Base-by-base conservation (phyloP, 2,888 invertebrate species). In the Amblyjoppa proteus region DNA sequence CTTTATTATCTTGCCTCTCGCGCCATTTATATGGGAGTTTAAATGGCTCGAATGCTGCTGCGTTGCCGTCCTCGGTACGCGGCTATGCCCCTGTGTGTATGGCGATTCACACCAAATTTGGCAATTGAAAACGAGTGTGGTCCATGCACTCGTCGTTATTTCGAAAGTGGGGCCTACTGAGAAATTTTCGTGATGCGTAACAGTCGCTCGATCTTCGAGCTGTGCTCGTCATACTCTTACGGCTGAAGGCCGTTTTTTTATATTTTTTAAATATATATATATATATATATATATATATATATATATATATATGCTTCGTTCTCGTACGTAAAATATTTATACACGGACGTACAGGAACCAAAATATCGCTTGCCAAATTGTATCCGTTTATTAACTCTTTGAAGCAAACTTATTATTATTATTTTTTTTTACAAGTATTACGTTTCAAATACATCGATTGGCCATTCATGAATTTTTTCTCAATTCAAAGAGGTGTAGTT, bases 81-180 rank as follows among this genome's bases (percentile, higher is more conserved):
- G 16, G 25, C 38, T 5, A 25, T 34, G 31, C 31, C 51, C 16
- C 7, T 9, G 28, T 16, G 53, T 69, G 58, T 69, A 73, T 76
- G 73, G 61, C 73, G 83, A 83, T 85, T 85, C 85, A 83, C 53
- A 75, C 85, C 85, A 85, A 85, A 85, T 85, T 83, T 85, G 85
- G 85, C 82, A 85, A 85, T 79, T 79, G 75, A 73, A 66, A 69
- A 70, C 75, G 69, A 76, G 73, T 66, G 51, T 70, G 58, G 56
- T 34, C 20, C 56, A 25, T 70, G 70, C 75, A 66, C 2, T 66
- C 77, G 75, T 58, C 83, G 56, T 49, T 71, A 83, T 85, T 85
- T 83, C 82, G 83, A 66, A 85, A 85, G 68, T 45, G 71, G 71
- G 34, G 31, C 80, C 58, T 73, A 49, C 69, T 34, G 28, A 3